phyloP scores from a whole-genome alignment of 2,888 invertebrate genomes.

The Iselma pallidipennis region DNA sequence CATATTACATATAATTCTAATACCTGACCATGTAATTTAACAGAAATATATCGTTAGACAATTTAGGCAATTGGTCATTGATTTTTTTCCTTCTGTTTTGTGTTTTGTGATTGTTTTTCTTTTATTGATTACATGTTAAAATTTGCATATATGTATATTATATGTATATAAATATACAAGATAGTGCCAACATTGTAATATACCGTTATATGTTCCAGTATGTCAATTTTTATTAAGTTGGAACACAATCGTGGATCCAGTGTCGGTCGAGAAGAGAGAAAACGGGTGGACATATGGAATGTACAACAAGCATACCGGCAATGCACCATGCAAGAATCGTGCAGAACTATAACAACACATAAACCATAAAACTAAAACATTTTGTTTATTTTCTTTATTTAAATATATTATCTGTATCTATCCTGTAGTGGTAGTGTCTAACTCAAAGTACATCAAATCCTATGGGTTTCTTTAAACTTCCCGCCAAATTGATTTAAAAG shows the following conservation, averaged over 20 bases:
- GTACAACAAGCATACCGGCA: constrained; percentile 15
- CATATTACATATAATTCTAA: no score
- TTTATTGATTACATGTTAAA: background rate
- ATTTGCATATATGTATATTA: background rate
- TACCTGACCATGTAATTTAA: no score
- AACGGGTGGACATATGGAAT: constrained; percentile 24
- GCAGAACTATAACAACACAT: constrained; percentile 17
- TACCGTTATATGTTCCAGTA: constrained; percentile 27
- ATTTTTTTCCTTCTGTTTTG: background rate
- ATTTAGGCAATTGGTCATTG: no score
- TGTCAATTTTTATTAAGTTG: constrained; percentile 24
- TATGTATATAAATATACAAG: background rate
- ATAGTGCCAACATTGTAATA: constrained; percentile 8
- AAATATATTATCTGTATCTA: no score
- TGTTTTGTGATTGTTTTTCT: background rate
- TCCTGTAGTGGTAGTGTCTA: no score
- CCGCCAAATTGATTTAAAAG: no score
- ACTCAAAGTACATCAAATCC: no score
- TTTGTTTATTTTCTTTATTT: no score
- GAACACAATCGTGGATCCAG: constrained; percentile 28
- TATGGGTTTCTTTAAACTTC: no score
- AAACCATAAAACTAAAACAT: background rate
- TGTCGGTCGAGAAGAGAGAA: constrained; percentile 2
- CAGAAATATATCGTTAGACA: no score
- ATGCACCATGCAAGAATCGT: constrained; percentile 18